Evolutionary conservation across 2,888 invertebrate species (phyloP).

Genomic region (Leptogaster cylindrica): DNA sequence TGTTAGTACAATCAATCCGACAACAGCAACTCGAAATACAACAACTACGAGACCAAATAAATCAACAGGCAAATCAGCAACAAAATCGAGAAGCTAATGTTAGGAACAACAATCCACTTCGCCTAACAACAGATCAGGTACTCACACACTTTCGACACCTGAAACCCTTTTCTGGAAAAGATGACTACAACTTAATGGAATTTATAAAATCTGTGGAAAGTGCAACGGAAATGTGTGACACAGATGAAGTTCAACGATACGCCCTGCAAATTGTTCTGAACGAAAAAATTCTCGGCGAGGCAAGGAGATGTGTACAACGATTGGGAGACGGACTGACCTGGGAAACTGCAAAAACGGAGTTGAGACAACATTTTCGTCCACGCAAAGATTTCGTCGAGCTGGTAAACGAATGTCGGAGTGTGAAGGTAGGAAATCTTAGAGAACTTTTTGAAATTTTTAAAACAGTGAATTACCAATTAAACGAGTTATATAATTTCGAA

Average conservation of each 20-base stretch:
- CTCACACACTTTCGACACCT: not conserved
- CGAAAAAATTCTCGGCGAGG: not conserved
- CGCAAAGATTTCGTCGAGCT: not conserved
- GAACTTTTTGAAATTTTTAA: conserved; percentile 21
- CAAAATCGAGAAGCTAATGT: no score
- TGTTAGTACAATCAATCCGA: not conserved
- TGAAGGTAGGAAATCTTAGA: conserved; percentile 11
- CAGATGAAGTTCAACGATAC: not conserved
- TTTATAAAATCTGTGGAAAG: not conserved
- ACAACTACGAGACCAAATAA: not conserved
- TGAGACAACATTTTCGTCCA: not conserved
- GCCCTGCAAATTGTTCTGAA: not conserved
- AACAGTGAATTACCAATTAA: conserved; percentile 19
- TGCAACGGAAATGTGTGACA: not conserved
- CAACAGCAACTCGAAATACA: not conserved
- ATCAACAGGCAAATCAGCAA: not conserved
- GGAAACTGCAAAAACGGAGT: not conserved
- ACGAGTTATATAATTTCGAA: conserved; percentile 33
- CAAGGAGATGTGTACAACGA: not conserved
- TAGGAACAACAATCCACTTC: no score
- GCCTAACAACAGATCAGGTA: not conserved
- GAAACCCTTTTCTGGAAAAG: not conserved
- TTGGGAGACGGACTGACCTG: not conserved
- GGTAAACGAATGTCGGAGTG: not conserved
- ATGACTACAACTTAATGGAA: no score